A percentile compares a stretch with the other conserved stretches of the same genome.
phyloP scores from a whole-genome alignment of 1,140 invertebrate species.

The Pseudomyrmex sp. region DNA sequence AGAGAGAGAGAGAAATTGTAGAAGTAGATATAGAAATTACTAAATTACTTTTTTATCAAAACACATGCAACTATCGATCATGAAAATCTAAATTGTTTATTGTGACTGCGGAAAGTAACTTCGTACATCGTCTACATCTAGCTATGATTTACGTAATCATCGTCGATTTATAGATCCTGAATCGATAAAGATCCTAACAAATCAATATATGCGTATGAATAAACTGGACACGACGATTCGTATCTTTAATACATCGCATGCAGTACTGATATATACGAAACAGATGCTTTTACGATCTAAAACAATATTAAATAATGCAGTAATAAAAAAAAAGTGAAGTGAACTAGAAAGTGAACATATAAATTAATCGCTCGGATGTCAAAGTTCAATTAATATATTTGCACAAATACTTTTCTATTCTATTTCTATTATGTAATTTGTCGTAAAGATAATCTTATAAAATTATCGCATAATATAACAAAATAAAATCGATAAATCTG shows the following conservation, averaged over 20 bases:
- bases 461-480: neutral
- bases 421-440: no score
- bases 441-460: neutral
- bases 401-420: neutral
- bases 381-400: neutral
- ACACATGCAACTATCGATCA: neutral
- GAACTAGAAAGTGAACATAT: neutral
- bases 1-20: neutral
- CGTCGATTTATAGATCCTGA: neutral
- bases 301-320: conserved; percentile 34
- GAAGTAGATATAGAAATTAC: neutral
- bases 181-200: neutral
- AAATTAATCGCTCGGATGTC: neutral
- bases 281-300: conserved; percentile 58
- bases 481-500: neutral
- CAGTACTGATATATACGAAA: conserved; percentile 57
- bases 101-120: conserved; percentile 36
- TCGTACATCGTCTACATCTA: conserved; percentile 26
- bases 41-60: neutral
- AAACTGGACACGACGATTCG: neutral
- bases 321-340: neutral
- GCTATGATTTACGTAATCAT: neutral
- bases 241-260: conserved; percentile 44
- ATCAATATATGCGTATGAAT: conserved; percentile 13
- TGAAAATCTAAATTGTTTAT: conserved; percentile 35